These are phyloP conservation scores for Drosophila kepulauana DNA, from an alignment of 1,140 invertebrate genomes.

Conservation along the genomic window DNA sequence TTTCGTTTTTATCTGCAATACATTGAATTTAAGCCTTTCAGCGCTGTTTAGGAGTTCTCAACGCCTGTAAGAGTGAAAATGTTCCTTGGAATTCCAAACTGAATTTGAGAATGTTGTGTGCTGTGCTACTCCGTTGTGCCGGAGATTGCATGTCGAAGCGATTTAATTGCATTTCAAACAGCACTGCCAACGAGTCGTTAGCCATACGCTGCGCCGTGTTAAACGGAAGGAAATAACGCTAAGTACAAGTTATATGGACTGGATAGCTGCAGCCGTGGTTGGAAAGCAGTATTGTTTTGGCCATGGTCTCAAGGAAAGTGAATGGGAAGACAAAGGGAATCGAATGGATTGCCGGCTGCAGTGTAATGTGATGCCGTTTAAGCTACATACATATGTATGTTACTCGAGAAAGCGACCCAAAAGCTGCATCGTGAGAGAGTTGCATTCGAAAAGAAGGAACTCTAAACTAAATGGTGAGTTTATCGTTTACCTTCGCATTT, in stretches of 20 bases:
- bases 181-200: conserved; percentile 70
- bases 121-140: conserved; percentile 48
- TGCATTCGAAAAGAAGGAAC: conserved; percentile 29
- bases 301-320: conserved; percentile 55
- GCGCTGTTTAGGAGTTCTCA: conserved; percentile 62
- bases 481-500: conserved; percentile 45
- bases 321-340: conserved; percentile 50
- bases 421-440: neutral
- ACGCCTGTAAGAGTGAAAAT: conserved; percentile 19
- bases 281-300: conserved; percentile 62
- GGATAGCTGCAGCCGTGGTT: conserved; percentile 1
- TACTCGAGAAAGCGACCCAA: no score
- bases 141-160: conserved; percentile 81
- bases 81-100: neutral
- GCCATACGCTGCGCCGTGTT: conserved; percentile 45
- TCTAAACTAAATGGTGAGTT: conserved; percentile 66
- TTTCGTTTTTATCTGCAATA: no score
- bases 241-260: conserved; percentile 70
- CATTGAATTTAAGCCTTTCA: conserved; percentile 53
- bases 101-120: conserved; percentile 23
- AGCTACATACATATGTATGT: no score
- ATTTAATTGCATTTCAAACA: conserved; percentile 82
- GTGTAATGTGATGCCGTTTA: conserved; percentile 64
- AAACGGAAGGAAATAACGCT: conserved; percentile 71
- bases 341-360: conserved; percentile 17